Percentiles rank a stretch among this genome's conserved stretches.
phyloP scores from a whole-genome alignment of 1,140 invertebrate genomes.

The Bombus breviceps region DNA sequence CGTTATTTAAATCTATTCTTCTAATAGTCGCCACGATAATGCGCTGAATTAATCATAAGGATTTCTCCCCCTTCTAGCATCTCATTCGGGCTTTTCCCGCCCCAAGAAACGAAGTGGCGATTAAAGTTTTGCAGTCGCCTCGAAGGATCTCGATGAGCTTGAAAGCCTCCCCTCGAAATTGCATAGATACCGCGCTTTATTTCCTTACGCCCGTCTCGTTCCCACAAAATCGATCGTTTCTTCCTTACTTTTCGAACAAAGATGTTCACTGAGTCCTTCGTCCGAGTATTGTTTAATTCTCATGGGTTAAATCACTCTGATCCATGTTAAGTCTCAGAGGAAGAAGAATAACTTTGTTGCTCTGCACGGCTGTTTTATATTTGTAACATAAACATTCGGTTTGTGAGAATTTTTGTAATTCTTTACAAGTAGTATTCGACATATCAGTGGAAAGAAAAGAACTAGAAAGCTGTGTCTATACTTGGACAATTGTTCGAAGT shows the following conservation, averaged over 20 bases:
- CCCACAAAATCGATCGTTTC: background rate
- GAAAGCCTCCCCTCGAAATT: background rate
- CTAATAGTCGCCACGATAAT: conserved; percentile 60
- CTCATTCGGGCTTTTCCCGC: conserved; percentile 46
- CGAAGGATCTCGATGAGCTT: background rate
- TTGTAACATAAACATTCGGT: too few species aligned
- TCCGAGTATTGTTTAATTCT: too few species aligned
- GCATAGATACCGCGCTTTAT: background rate
- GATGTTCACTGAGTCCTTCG: background rate
- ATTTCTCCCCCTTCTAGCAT: conserved; percentile 34
- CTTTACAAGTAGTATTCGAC: too few species aligned
- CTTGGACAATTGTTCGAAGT: too few species aligned
- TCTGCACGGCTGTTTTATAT: too few species aligned
- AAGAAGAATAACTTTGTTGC: too few species aligned
- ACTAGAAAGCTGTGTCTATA: too few species aligned
- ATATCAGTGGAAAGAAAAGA: too few species aligned
- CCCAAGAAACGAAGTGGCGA: conserved; percentile 56
- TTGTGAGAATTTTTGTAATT: too few species aligned
- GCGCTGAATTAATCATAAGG: conserved; percentile 71
- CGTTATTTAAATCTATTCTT: conserved; percentile 70
- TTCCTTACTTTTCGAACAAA: background rate
- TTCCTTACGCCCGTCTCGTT: background rate
- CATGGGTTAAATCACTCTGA: background rate
- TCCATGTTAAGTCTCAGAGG: too few species aligned
- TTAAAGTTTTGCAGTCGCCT: conserved; percentile 56